Conservation (phyloP, 2,797 vertebrate genomes). For the Botia almorhae region DNA sequence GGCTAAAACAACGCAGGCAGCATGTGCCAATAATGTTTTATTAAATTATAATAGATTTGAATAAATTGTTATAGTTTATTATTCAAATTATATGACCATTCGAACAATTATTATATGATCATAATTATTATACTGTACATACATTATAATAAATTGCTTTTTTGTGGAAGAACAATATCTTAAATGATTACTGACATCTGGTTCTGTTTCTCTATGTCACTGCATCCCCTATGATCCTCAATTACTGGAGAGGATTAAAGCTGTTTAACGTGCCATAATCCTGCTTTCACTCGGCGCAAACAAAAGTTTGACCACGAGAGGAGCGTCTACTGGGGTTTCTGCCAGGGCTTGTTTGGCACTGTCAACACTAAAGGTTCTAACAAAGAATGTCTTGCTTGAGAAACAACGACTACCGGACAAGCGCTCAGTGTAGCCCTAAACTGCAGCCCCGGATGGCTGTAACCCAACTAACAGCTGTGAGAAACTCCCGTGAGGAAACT, state of each 20-base stretch:
- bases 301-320: neutral
- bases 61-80: no score
- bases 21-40: neutral
- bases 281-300: neutral
- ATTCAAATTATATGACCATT: no score
- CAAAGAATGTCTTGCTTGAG: constrained; percentile 7
- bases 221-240: neutral
- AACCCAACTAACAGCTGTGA: constrained; percentile 13
- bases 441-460: neutral
- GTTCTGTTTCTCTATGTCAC: neutral
- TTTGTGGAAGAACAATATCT: neutral
- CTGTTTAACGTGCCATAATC: constrained; percentile 16
- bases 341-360: constrained; percentile 5
- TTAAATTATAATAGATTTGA: no score
- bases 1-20: neutral
- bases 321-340: neutral
- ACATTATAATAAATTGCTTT: neutral
- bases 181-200: neutral
- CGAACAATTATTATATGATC: no score
- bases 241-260: constrained; percentile 5
- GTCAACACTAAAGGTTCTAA: neutral
- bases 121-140: no score
- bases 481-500: constrained; percentile 15
- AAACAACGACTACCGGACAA: neutral
- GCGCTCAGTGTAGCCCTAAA: neutral